Percentiles rank a stretch among this genome's conserved stretches.
These are phyloP conservation scores for Enteromius trimaculatus DNA, from an alignment of 2,797 vertebrate genomes.

Conservation along the genomic window DNA sequence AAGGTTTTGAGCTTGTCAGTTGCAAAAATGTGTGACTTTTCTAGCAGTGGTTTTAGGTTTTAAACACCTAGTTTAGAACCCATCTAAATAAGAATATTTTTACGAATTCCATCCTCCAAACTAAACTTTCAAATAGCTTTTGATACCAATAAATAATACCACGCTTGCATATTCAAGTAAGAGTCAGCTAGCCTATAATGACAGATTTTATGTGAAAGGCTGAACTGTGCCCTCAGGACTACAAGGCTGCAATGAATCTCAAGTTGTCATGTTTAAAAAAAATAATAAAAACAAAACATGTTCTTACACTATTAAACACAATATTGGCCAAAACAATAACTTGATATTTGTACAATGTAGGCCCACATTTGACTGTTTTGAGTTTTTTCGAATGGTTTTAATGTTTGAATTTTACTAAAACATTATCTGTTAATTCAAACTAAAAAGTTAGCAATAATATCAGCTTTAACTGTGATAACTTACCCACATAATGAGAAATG, in stretches of 20 bases:
- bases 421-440: not conserved
- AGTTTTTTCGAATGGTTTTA: not conserved
- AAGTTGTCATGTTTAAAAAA: not conserved
- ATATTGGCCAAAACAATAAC: not conserved
- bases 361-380: not conserved
- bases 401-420: not conserved
- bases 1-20: not conserved
- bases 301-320: not conserved
- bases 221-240: not conserved
- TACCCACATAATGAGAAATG: not conserved
- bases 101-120: not conserved
- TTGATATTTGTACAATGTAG: not conserved
- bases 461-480: not conserved
- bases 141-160: not conserved
- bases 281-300: no score
- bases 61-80: not conserved
- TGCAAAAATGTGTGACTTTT: not conserved
- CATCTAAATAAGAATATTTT: not conserved
- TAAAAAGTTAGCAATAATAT: not conserved
- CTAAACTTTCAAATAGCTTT: not conserved
- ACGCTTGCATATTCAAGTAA: not conserved
- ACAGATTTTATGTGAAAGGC: not conserved
- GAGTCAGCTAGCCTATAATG: not conserved
- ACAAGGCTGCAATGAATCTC: not conserved
- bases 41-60: not conserved